Percentiles rank a stretch among this genome's conserved stretches.
phyloP scores from a whole-genome alignment of 2,888 invertebrate genomes.

The Archips xylosteana region DNA sequence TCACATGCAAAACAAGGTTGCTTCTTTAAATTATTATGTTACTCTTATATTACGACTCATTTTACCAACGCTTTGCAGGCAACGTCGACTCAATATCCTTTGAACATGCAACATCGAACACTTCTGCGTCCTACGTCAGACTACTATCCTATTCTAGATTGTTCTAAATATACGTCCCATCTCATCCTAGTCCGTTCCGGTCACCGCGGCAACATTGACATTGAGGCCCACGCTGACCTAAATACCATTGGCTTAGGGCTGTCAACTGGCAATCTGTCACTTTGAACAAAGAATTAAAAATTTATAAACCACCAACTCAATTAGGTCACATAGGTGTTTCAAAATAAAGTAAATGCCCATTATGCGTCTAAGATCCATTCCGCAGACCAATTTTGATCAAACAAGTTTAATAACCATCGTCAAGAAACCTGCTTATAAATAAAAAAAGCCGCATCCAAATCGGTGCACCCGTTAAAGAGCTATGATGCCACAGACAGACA shows the following conservation, averaged over 20 bases:
- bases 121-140: neutral
- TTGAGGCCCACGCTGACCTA: constrained; percentile 37
- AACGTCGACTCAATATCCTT: neutral
- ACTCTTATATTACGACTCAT: neutral
- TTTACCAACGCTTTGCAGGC: neutral
- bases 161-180: constrained; percentile 33
- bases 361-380: too few species aligned
- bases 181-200: constrained; percentile 32
- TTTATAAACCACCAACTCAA: too few species aligned
- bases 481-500: too few species aligned
- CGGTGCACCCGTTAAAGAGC: too few species aligned
- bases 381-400: too few species aligned
- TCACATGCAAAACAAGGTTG: too few species aligned
- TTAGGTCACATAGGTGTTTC: too few species aligned
- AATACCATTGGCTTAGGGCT: constrained; percentile 17
- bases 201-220: constrained; percentile 38
- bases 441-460: too few species aligned
- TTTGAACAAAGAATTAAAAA: neutral
- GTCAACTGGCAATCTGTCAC: neutral
- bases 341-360: too few species aligned
- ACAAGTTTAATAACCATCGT: too few species aligned
- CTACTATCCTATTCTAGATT: constrained; percentile 4
- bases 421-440: too few species aligned
- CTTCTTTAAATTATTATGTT: too few species aligned
- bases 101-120: neutral